Conservation (phyloP, 2,888 invertebrate species). For the Morpho deidamia region DNA sequence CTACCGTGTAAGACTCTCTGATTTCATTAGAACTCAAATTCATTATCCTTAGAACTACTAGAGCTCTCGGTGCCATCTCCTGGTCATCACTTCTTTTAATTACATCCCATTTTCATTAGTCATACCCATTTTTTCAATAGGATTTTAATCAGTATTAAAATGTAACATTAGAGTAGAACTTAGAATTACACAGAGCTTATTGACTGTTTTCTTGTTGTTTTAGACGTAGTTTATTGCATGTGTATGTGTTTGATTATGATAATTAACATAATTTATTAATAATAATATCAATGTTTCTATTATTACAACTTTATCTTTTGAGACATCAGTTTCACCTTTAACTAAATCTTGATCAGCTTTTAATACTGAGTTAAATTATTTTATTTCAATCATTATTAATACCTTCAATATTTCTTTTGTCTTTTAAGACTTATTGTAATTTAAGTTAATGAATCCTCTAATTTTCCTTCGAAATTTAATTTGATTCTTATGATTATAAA, state of each 20-base stretch:
- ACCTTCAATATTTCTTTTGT: too few relatives aligned
- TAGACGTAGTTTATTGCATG: constrained; percentile 50
- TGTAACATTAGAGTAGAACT: constrained; percentile 15
- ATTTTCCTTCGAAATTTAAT: too few relatives aligned
- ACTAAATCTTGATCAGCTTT: not conserved
- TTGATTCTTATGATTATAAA: too few relatives aligned
- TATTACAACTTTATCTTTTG: constrained; percentile 14
- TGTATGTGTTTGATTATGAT: constrained; percentile 44
- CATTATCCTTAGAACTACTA: constrained; percentile 16
- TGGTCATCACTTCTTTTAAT: constrained; percentile 14
- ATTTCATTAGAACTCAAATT: constrained; percentile 20
- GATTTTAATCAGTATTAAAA: constrained; percentile 3
- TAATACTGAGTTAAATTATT: too few relatives aligned
- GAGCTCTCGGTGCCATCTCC: constrained; percentile 20
- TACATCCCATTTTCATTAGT: constrained; percentile 18
- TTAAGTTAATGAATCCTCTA: too few relatives aligned
- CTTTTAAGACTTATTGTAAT: too few relatives aligned
- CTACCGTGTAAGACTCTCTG: constrained; percentile 33
- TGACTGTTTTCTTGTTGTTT: constrained; percentile 27
- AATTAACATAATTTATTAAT: constrained; percentile 26
- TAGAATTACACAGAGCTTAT: constrained; percentile 19
- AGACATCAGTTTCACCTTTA: constrained; percentile 23
- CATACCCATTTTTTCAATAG: constrained; percentile 19
- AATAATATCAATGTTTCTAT: constrained; percentile 16
- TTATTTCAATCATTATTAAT: too few relatives aligned